Evolutionary conservation across 2,113 vertebrate genomes (phyloP), one percentile per base, ranked within the genome.

Genomic region (Origma solitaria): DNA sequence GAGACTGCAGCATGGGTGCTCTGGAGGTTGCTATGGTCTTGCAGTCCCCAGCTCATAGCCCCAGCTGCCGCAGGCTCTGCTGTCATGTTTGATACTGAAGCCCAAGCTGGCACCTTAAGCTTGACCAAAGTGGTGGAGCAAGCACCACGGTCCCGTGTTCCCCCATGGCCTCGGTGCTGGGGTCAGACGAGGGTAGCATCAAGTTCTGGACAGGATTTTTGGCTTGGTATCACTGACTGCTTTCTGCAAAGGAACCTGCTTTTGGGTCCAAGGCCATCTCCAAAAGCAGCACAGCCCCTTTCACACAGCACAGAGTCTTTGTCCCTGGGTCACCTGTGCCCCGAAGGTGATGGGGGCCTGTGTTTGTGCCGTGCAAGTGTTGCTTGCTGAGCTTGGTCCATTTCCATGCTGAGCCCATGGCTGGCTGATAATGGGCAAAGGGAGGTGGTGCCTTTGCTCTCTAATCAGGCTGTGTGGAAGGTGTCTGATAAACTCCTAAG

Each of bases 381-480:
- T 17, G 8, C 15, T 33, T 73, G 56, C 56, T 70, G 44, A 44
- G 47, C 60, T 78, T 33, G 45, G 18, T 61, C 31, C 9, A 1
- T 24, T 37, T 44, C 1, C 2, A 5, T 2, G 1, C 42, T 80
- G 82, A 37, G 47, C 20, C 42, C 9, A 3, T 0, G 0, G 27
- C 37, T 50, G 69, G 19, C 31, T 68, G 60, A 10, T 23, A 9
- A 4, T 13, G n/a, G 33, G 13, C 44, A 44, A 38, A 31, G 54
- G 31, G 31, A 72, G 28, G 37, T 31, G 30, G 14, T 70, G 68
- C 24, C 35, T 66, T 40, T 83, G 42, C 58, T 81, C 23, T 4
- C 27, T 33, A 20, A 5, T 37, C 44, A 37, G 15, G 20, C 45
- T 33, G 16, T 27, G n/a, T 40, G 47, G 13, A 28, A 88, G 40